These are phyloP conservation scores for Ovis canadensis DNA, from an alignment of 2,113 vertebrate genomes.

Conservation along the genomic window DNA sequence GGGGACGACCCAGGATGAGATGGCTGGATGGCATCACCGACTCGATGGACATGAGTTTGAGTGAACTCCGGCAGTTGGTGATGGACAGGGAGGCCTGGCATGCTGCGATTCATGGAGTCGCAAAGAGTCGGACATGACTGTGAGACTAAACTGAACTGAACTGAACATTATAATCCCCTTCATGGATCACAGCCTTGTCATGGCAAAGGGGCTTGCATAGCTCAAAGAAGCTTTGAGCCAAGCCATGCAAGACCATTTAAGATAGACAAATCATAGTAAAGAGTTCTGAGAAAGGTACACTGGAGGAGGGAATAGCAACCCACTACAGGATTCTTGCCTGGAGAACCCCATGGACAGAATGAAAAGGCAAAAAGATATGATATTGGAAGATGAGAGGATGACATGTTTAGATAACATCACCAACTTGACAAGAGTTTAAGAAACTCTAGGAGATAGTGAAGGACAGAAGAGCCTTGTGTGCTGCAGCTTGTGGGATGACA, in stretches of 20 bases:
- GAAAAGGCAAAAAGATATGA: not conserved
- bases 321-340: not conserved
- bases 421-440: not conserved
- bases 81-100: no score
- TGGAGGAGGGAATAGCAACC: not conserved
- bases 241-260: not conserved
- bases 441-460: not conserved
- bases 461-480: not conserved
- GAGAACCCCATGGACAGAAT: not conserved
- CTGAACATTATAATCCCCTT: not conserved
- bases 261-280: not conserved
- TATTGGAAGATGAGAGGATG: not conserved
- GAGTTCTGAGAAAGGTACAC: not conserved
- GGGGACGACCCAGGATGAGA: no score
- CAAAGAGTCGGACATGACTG: no score
- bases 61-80: no score
- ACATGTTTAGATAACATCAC: not conserved
- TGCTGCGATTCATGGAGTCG: no score
- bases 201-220: not conserved
- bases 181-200: not conserved
- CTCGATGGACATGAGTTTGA: no score
- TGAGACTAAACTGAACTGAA: no score
- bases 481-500: not conserved
- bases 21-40: no score
- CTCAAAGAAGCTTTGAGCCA: not conserved